Conservation (phyloP, 2,797 vertebrate species). For the Acipenser transmontanus region DNA sequence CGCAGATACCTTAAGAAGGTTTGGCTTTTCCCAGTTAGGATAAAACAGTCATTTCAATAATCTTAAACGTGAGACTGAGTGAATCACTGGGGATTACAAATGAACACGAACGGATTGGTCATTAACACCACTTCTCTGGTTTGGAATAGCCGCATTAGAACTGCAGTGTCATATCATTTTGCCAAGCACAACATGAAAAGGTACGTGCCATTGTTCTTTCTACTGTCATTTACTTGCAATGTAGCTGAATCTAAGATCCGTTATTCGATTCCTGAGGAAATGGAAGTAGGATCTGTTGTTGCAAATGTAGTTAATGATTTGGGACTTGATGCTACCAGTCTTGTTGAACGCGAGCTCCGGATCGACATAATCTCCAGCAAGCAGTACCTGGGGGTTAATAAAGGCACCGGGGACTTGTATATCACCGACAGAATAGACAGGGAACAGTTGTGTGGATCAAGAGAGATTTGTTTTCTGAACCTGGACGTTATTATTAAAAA, state of each 20-base stretch:
- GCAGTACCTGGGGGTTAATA: slow-evolving; percentile 43
- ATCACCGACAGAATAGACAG: slow-evolving; percentile 56
- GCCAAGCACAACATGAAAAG: not conserved
- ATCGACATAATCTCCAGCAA: slow-evolving; percentile 37
- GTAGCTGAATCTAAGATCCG: slow-evolving; percentile 23
- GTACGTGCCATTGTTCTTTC: slow-evolving; percentile 20
- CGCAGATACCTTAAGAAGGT: too few relatives aligned
- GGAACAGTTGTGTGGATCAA: slow-evolving; percentile 37
- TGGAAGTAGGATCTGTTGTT: slow-evolving; percentile 46
- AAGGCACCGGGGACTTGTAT: slow-evolving; percentile 38
- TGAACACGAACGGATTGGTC: too few relatives aligned
- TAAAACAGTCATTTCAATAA: too few relatives aligned
- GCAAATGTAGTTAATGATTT: slow-evolving; percentile 54
- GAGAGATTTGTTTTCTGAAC: slow-evolving; percentile 37
- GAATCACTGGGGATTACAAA: too few relatives aligned
- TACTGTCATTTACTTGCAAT: slow-evolving; percentile 3
- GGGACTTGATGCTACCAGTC: slow-evolving; percentile 34
- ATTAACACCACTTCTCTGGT: too few relatives aligned
- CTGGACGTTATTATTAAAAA: slow-evolving; percentile 39
- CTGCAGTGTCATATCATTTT: slow-evolving; percentile 7
- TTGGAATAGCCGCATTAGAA: too few relatives aligned
- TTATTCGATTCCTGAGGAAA: slow-evolving; percentile 53
- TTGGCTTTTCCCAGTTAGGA: too few relatives aligned
- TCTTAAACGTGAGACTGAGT: too few relatives aligned
- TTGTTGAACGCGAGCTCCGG: slow-evolving; percentile 36